Evolutionary conservation across 2,888 invertebrate species (phyloP), one percentile per base, ranked within the genome.

Genomic region (Orthosia gothica): DNA sequence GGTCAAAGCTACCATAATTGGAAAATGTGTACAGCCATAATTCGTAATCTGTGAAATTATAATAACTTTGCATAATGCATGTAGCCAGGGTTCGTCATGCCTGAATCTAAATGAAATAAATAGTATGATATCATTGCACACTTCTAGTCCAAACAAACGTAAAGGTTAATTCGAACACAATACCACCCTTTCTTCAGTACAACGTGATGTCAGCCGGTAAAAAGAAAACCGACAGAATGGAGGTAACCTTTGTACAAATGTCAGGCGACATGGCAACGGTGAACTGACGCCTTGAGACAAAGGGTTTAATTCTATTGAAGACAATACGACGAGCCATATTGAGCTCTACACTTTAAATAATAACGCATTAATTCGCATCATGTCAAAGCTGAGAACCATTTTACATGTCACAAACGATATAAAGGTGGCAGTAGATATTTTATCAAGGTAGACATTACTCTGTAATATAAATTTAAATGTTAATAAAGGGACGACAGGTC

Each of bases 201-300:
- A 93, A 93, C 92, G 91, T 91, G 91, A 91, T 94, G 92, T 93
- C 93, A 94, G 92, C 92, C 89, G 91, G 92, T 90, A 91, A 94
- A 96, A 95, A 94, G 96, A 94, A 95, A 95, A 93, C 92, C 89
- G 85, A 93, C 92, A 91, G 92, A 93, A 92, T 91, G 89, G 92
- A 92, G 92, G 93, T 94, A 93, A 96, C 96, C 96, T 96, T 96
- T 96, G 90, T 90, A 93, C 90, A 96, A 96, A 96, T 96, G 96
- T 93, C 96, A 96, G 91, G 91, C 94, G 93, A 92, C 92, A 92
- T 91, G 88, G 91, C 91, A 92, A 90, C 93, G 91, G 90, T 90
- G 93, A 91, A 92, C 90, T 91, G 91, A 92, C 92, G 93, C 94
- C 95, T 95, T 95, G 93, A 95, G 95, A 96, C 96, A 95, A 96